Conservation (phyloP, 2,888 invertebrate genomes). For the Apamea sordens region DNA sequence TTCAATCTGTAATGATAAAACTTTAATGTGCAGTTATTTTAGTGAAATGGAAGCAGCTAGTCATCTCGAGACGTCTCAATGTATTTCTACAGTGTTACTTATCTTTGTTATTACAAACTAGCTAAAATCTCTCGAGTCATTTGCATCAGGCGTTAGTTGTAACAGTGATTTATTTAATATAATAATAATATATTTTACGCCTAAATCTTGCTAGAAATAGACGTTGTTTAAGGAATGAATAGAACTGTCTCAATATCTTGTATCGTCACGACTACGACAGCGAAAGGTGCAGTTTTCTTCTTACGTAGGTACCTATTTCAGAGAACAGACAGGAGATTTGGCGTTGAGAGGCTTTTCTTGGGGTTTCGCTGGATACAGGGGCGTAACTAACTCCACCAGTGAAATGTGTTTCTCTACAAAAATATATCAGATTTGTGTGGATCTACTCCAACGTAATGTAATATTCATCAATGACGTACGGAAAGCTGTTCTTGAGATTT, state of each 20-base stretch:
- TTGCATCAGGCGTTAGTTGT: conserved; percentile 26
- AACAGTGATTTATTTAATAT: conserved; percentile 1
- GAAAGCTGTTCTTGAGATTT: conserved; percentile 45
- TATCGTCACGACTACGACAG: conserved; percentile 34
- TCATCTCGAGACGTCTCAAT: conserved; percentile 45
- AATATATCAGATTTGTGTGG: conserved; percentile 78
- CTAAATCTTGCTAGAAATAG: background rate
- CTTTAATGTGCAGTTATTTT: conserved; percentile 66
- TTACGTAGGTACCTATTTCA: conserved; percentile 77
- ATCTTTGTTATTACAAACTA: conserved; percentile 59
- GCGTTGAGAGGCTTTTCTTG: conserved; percentile 76
- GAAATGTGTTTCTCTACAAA: conserved; percentile 83
- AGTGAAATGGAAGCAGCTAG: conserved; percentile 46
- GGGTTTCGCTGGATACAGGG: conserved; percentile 77
- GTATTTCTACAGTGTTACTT: conserved; percentile 41
- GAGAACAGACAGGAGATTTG: conserved; percentile 80
- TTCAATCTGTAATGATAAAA: conserved; percentile 71
- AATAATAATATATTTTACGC: background rate
- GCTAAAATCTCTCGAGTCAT: conserved; percentile 37
- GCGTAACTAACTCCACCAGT: conserved; percentile 84
- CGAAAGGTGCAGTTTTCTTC: conserved; percentile 50
- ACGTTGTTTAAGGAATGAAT: background rate
- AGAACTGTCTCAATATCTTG: conserved; percentile 21
- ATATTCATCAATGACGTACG: conserved; percentile 58
- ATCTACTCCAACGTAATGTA: conserved; percentile 70